These are phyloP conservation scores for Aspidiotus destructor DNA, from an alignment of 2,888 invertebrate genomes.

Conservation along the genomic window DNA sequence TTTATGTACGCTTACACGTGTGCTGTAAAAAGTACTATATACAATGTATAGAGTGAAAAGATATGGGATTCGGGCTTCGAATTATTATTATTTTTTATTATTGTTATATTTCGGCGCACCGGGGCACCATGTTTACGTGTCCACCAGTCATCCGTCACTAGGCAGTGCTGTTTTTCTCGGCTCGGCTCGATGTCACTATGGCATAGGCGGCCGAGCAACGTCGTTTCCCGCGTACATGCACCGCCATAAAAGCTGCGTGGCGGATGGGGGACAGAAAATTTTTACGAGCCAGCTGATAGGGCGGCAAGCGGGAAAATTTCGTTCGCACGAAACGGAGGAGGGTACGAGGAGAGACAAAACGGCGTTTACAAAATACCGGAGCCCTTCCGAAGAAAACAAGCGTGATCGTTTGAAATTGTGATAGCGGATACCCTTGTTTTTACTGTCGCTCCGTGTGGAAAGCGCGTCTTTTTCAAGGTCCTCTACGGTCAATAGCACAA, in stretches of 20 bases:
- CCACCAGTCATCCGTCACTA: not conserved
- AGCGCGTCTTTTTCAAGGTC: too few species aligned
- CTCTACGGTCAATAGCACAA: too few species aligned
- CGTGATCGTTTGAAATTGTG: too few species aligned
- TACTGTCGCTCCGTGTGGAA: too few species aligned
- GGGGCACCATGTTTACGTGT: not conserved
- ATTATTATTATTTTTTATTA: not conserved
- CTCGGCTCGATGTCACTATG: not conserved
- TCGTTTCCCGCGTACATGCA: not conserved
- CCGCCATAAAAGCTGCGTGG: not conserved
- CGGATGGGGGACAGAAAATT: not conserved
- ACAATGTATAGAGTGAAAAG: not conserved
- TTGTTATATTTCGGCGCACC: not conserved
- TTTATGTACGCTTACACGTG: not conserved
- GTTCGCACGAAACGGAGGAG: not conserved
- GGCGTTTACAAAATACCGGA: too few species aligned
- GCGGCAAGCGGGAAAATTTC: not conserved
- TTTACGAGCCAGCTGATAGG: not conserved
- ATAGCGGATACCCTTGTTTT: too few species aligned
- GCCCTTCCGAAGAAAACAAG: too few species aligned
- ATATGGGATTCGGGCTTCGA: not conserved
- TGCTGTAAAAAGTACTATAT: not conserved
- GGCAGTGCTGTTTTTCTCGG: not conserved
- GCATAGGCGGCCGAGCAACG: not conserved
- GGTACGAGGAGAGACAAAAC: not conserved